A percentile compares a stretch with the other conserved stretches of the same genome.
Evolutionary conservation across 2,113 vertebrate species (phyloP).

Genomic region (Cynoglossus semilaevis): DNA sequence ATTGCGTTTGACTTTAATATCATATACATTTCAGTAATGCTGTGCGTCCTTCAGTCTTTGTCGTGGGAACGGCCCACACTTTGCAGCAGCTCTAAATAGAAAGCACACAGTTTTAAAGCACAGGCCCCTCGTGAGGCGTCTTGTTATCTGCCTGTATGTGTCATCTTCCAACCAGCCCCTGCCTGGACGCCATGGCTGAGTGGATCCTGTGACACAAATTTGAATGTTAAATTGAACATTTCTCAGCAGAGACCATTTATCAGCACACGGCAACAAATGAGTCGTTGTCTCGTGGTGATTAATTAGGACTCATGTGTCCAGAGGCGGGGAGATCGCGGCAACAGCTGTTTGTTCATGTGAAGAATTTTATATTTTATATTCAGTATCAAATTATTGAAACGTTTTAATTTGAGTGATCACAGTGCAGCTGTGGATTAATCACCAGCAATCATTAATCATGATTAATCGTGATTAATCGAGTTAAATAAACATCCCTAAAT

Average conservation of each 20-base stretch:
- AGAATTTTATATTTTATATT: slow-evolving; percentile 18
- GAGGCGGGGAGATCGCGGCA: slow-evolving; percentile 39
- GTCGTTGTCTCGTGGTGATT: slow-evolving; percentile 66
- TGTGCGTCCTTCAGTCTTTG: background rate
- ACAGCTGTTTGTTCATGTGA: slow-evolving; percentile 67
- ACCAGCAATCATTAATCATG: too few relatives aligned
- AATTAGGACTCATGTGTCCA: slow-evolving; percentile 65
- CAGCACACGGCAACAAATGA: slow-evolving; percentile 70
- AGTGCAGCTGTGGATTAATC: too few relatives aligned
- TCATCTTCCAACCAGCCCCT: slow-evolving; percentile 58
- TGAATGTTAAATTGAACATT: slow-evolving; percentile 66
- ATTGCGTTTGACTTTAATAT: too few relatives aligned
- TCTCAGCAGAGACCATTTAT: slow-evolving; percentile 67
- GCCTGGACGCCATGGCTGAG: slow-evolving; percentile 41
- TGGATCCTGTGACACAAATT: slow-evolving; percentile 66
- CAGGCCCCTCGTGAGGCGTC: slow-evolving; percentile 35
- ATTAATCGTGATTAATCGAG: too few relatives aligned
- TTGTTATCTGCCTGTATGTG: slow-evolving; percentile 56
- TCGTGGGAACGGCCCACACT: slow-evolving; percentile 20
- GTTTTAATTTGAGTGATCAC: too few relatives aligned
- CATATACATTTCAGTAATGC: too few relatives aligned
- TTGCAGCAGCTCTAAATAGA: slow-evolving; percentile 50
- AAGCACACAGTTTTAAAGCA: slow-evolving; percentile 51
- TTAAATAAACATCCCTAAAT: too few relatives aligned
- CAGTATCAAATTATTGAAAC: too few relatives aligned